phyloP scores from a whole-genome alignment of 2,888 invertebrate species.

The Nomada goodeniana region DNA sequence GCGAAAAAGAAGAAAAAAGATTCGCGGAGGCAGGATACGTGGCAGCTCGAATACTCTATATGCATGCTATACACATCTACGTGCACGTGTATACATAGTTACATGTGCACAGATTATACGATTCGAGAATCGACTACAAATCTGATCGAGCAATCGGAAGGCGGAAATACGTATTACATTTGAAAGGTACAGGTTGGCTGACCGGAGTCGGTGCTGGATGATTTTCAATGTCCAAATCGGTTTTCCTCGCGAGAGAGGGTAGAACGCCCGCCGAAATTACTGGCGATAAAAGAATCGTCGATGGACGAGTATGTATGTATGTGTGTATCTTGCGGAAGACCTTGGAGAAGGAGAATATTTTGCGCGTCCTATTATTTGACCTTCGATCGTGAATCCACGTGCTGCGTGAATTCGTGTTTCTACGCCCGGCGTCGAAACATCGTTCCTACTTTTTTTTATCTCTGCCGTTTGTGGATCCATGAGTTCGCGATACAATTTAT shows the following conservation, averaged over 20 bases:
- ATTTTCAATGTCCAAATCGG: not conserved
- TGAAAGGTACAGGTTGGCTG: too few species aligned
- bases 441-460: slow-evolving; percentile 8
- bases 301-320: not conserved
- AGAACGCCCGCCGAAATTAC: not conserved
- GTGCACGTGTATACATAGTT: too few species aligned
- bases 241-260: not conserved
- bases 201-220: not conserved
- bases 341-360: slow-evolving; percentile 44
- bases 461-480: not conserved
- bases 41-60: too few species aligned
- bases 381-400: slow-evolving; percentile 43
- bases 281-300: slow-evolving; percentile 5
- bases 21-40: too few species aligned
- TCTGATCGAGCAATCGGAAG: too few species aligned
- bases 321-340: slow-evolving; percentile 15
- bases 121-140: too few species aligned
- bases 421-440: not conserved
- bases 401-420: slow-evolving; percentile 20
- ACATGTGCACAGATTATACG: too few species aligned
- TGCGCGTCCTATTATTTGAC: slow-evolving; percentile 44
- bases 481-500: slow-evolving; percentile 3
- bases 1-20: too few species aligned
- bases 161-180: too few species aligned
- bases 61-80: too few species aligned